Base-by-base conservation (phyloP, 2,113 vertebrate species). In the Plecturocebus donacophilus region DNA sequence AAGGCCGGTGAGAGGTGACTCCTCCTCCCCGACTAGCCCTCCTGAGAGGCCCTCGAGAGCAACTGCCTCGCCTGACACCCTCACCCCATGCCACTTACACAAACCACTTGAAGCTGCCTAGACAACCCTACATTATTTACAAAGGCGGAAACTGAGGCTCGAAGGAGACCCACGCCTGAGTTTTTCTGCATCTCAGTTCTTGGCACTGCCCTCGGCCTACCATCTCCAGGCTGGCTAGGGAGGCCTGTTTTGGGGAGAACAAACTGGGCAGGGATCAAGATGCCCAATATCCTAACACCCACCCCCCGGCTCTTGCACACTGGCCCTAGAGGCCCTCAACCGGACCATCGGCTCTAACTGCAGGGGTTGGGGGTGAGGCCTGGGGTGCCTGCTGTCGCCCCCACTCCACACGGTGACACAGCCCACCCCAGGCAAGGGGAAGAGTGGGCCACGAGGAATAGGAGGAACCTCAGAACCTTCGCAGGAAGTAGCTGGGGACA, bases 401-500 rank as follows among this genome's bases (percentile, higher is more conserved):
- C 23, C 5, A 7, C 3, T 23, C 52, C 3, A 27, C 35, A 38
- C 45, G 8, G 64, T 32, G 93, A 17, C 6, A 0, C 3, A n/a
- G 64, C 64, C 52, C 54, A 38, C 56, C 35, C 42, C 83, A 30
- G 54, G 87, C 73, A 75, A 58, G 95, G 49, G 40, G 1, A 21
- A n/a, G 54, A 40, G 71, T 2, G 38, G 32, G 58, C 73, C 93
- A 61, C 71, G 86, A 86, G 73, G 89, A 90, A 95, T 86, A 3
- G 12, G 94, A 84, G 96, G 84, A 79, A 91, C 66, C 83, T 83
- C 86, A 13, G 54, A 86, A 90, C 35, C 87, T 79, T 27, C 21
- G 56, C 96, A 94, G 95, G 95, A 97, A 97, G 84, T 95, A 94
- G 95, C 93, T 95, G 93, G 76, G 27, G 42, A 71, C 19, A 58